A percentile compares a stretch with the other conserved stretches of the same genome.
Conservation (phyloP, 2,888 invertebrate species). For the Neoscelio sp. region DNA sequence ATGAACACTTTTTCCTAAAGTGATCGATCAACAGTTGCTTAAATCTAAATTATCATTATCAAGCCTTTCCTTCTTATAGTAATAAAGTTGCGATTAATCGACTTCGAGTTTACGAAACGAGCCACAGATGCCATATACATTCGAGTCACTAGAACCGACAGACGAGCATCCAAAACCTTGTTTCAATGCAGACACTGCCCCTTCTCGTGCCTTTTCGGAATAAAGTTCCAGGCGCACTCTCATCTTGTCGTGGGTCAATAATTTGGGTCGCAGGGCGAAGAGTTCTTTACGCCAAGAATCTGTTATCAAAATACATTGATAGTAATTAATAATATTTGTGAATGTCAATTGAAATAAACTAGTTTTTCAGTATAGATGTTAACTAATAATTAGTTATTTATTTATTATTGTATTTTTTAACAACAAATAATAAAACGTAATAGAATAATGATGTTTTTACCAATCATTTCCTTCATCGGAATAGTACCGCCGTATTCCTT, state of each 20-base stretch:
- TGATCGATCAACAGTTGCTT: slow-evolving; percentile 28
- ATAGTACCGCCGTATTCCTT: slow-evolving; percentile 93
- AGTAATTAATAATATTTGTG: not conserved
- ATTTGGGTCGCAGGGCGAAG: slow-evolving; percentile 84
- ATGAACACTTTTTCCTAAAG: too few species aligned
- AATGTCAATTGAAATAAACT: too few species aligned
- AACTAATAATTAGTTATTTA: too few species aligned
- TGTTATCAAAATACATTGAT: slow-evolving; percentile 4
- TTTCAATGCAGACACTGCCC: slow-evolving; percentile 89
- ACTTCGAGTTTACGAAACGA: slow-evolving; percentile 92
- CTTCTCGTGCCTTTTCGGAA: slow-evolving; percentile 89
- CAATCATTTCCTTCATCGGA: slow-evolving; percentile 93
- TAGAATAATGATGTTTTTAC: slow-evolving; percentile 85
- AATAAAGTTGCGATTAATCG: slow-evolving; percentile 84
- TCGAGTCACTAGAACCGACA: slow-evolving; percentile 85
- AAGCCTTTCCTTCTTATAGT: slow-evolving; percentile 13
- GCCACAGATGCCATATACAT: slow-evolving; percentile 88
- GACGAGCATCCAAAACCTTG: slow-evolving; percentile 86
- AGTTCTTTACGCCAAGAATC: slow-evolving; percentile 90
- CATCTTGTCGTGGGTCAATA: slow-evolving; percentile 89
- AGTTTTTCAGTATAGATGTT: too few species aligned
- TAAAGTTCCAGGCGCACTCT: slow-evolving; percentile 88
- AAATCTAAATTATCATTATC: slow-evolving; percentile 7
- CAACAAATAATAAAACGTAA: too few species aligned
- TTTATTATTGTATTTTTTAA: too few species aligned